Evolutionary conservation across 2,113 vertebrate genomes (phyloP).

Genomic region (Hippocampus barbouri): DNA sequence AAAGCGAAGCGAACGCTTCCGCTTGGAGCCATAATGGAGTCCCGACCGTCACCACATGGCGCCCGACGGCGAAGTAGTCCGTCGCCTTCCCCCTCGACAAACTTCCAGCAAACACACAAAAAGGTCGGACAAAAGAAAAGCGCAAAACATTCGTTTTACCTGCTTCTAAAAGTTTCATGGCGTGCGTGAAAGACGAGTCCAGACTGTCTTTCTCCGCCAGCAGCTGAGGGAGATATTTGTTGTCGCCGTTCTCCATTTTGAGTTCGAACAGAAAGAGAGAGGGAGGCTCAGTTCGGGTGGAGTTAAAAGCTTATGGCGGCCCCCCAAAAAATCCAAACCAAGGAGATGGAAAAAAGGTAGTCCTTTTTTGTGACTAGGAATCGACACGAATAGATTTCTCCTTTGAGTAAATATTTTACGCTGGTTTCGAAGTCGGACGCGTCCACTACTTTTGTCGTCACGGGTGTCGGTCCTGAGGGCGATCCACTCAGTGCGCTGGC

Average conservation of each 20-base stretch:
- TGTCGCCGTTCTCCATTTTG: conserved; percentile 86
- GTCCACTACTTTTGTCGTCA: conserved; percentile 30
- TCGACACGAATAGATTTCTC: conserved; percentile 34
- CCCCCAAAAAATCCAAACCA: conserved; percentile 37
- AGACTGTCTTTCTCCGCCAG: conserved; percentile 90
- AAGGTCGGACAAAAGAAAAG: neutral
- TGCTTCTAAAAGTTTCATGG: conserved; percentile 88
- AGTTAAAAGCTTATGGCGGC: conserved; percentile 17
- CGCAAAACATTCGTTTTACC: conserved; percentile 67
- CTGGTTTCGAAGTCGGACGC: conserved; percentile 22
- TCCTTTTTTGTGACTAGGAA: conserved; percentile 56
- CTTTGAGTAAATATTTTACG: conserved; percentile 45
- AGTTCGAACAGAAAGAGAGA: conserved; percentile 26
- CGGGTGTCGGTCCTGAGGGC: neutral
- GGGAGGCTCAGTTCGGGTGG: conserved; percentile 35
- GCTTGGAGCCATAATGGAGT: neutral
- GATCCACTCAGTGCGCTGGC: conserved; percentile 22
- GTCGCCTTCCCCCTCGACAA: conserved; percentile 2
- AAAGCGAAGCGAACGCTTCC: neutral
- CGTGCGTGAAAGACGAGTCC: conserved; percentile 89
- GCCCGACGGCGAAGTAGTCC: neutral
- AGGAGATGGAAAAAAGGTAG: conserved; percentile 37
- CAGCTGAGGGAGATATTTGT: conserved; percentile 87
- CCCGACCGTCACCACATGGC: neutral
- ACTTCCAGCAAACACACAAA: conserved; percentile 4